Evolutionary conservation across 2,113 vertebrate species (phyloP), one percentile per base, ranked within the genome.

Genomic region (Acanthochromis polyacanthus): DNA sequence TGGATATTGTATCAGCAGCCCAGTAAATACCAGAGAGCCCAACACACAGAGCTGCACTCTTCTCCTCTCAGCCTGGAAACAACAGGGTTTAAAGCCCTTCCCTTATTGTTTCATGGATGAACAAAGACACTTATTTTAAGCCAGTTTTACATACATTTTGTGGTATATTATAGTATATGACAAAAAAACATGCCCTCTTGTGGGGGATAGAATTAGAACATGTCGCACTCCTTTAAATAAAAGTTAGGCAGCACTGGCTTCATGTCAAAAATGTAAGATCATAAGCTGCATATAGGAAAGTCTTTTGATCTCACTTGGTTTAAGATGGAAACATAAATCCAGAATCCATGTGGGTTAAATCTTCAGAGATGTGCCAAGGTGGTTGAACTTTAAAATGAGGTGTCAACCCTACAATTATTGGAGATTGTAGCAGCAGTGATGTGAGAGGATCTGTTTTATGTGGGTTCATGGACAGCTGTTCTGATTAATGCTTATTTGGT

Each of bases 1-100:
- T 91, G 89, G 91, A 93, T 93, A 93, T 92, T 93, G 91, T 93
- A 91, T 93, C 91, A 86, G 77, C 86, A 67, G 64, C 78, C 85
- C 40, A 76, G 87, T 84, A 87, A 89, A 88, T 81, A 85, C 75
- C 81, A 86, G 57, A 76, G 72, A 74, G 45, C 43, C 51, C 79
- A 71, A 58, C 73, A 77, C 75, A 80, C 66, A 83, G 71, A 80
- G 63, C 57, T 63, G 57, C 64, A 19, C 83, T 81, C 59, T 83
- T 68, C 58, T 75, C 62, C 23, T 62, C 38, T 52, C 50, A 25
- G 68, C 80, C 65, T 56, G 16, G 19, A 50, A 30, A 50, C 65
- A 67, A 58, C 36, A 58, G 71, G 66, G 68, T 14, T 71, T 72
- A 17, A 72, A 61, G 66, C 17, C 51, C 56, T 62, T 72, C n/a